Percentiles rank a stretch among this genome's conserved stretches.
These are phyloP conservation scores for Leptopilina syphax DNA, from an alignment of 2,888 invertebrate genomes.

Conservation along the genomic window DNA sequence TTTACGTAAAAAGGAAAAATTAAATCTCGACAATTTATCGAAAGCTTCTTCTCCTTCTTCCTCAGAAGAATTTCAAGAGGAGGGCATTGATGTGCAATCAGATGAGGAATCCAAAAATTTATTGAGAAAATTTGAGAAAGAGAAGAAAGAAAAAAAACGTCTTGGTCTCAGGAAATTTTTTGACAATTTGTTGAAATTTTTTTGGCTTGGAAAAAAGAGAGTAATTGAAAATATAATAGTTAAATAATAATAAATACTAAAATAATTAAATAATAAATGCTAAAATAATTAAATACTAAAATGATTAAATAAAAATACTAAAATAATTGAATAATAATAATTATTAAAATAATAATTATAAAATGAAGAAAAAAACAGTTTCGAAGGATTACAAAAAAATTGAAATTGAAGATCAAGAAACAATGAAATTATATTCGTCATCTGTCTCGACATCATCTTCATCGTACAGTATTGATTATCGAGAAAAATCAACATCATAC, in stretches of 20 bases:
- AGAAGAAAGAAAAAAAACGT: constrained; percentile 50
- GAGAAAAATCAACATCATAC: constrained; percentile 48
- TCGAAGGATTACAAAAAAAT: constrained; percentile 21
- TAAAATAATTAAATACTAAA: background rate
- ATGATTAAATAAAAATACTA: background rate
- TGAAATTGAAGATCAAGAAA: constrained; percentile 4
- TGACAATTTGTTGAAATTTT: constrained; percentile 59
- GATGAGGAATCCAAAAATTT: constrained; percentile 56
- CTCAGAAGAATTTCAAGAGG: constrained; percentile 61
- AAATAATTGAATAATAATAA: background rate
- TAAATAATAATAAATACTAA: background rate
- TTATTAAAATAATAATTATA: background rate
- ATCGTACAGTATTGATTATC: constrained; percentile 21
- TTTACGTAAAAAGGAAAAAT: constrained; percentile 59
- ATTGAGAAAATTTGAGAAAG: constrained; percentile 3
- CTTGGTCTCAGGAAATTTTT: constrained; percentile 62
- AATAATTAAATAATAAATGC: background rate
- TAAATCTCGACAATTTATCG: constrained; percentile 57
- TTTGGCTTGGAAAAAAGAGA: constrained; percentile 59
- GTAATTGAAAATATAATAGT: constrained; percentile 44
- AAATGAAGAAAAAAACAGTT: background rate
- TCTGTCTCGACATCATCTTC: constrained; percentile 52
- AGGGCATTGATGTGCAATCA: constrained; percentile 61
- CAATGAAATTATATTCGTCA: constrained; percentile 40
- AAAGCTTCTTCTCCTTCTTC: constrained; percentile 62